Percentiles rank a stretch among this genome's conserved stretches.
phyloP scores from a whole-genome alignment of 2,888 invertebrate genomes.

The Stenurella melanura region DNA sequence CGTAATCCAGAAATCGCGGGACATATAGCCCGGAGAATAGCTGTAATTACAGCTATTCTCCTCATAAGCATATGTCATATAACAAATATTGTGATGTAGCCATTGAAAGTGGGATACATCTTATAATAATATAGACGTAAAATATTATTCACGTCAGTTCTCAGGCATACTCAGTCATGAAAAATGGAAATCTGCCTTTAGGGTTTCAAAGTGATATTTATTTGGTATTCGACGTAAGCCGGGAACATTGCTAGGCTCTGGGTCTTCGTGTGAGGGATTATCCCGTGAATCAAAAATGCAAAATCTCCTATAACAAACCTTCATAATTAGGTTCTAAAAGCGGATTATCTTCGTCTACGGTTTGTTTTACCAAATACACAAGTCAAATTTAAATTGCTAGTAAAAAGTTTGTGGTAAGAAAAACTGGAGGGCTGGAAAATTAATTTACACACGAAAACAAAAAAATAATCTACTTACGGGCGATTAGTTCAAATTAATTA shows the following conservation, averaged over 20 bases:
- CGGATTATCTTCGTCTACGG: constrained; percentile 54
- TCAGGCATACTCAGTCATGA: not conserved
- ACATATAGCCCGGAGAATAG: too few species aligned
- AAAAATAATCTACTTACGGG: not conserved
- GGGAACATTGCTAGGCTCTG: constrained; percentile 18
- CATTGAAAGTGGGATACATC: too few species aligned
- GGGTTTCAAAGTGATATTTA: constrained; percentile 29
- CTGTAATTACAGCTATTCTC: too few species aligned
- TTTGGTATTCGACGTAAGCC: constrained; percentile 35
- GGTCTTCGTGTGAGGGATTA: constrained; percentile 36
- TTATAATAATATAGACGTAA: too few species aligned
- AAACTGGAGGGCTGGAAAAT: not conserved
- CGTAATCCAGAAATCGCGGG: too few species aligned
- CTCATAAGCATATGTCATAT: too few species aligned
- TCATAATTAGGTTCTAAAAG: constrained; percentile 59
- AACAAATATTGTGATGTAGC: too few species aligned
- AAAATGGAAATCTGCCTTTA: constrained; percentile 1
- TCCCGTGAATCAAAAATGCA: constrained; percentile 58
- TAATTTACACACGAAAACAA: constrained; percentile 10
- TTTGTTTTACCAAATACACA: constrained; percentile 55
- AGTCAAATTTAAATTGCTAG: constrained; percentile 33
- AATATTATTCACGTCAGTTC: too few species aligned
- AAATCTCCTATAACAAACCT: constrained; percentile 63
- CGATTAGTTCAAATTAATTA: not conserved
- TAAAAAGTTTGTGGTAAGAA: constrained; percentile 7